Conservation (phyloP, 2,797 vertebrate genomes). For the Danio jaintianensis region DNA sequence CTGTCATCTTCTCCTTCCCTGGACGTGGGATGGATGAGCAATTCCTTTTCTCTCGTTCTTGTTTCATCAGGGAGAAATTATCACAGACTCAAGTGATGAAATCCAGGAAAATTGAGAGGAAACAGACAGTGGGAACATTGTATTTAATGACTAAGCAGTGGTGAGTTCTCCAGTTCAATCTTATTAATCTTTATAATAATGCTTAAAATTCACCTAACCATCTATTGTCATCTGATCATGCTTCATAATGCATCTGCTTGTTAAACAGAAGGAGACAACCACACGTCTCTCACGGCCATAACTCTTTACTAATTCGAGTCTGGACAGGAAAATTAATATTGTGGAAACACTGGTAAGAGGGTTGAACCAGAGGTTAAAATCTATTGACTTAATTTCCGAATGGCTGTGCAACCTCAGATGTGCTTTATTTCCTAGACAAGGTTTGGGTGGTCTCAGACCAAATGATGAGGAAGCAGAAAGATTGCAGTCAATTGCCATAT, state of each 20-base stretch:
- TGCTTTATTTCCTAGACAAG: background rate
- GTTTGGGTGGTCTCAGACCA: slow-evolving; percentile 38
- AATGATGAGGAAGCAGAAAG: background rate
- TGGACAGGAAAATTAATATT: background rate
- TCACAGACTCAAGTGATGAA: slow-evolving; percentile 3
- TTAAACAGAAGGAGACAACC: slow-evolving; percentile 14
- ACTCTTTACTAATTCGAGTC: background rate
- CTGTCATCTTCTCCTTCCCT: slow-evolving; percentile 3
- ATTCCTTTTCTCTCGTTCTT: background rate
- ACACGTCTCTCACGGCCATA: background rate
- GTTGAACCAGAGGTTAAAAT: background rate
- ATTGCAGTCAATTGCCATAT: background rate
- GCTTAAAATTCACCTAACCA: background rate
- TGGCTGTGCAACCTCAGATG: slow-evolving; percentile 8
- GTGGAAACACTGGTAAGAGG: slow-evolving; percentile 6
- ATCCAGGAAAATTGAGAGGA: slow-evolving; percentile 2
- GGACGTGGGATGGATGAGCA: slow-evolving; percentile 5
- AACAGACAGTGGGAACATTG: background rate
- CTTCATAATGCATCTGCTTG: slow-evolving; percentile 4
- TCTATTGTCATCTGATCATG: background rate
- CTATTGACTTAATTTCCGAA: background rate
- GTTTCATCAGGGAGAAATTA: slow-evolving; percentile 1
- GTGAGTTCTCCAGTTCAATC: background rate
- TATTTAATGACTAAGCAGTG: background rate
- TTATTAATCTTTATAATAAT: slow-evolving; percentile 6